These are phyloP conservation scores for Galaxias olidus DNA, from an alignment of 2,797 vertebrate genomes.

Conservation along the genomic window DNA sequence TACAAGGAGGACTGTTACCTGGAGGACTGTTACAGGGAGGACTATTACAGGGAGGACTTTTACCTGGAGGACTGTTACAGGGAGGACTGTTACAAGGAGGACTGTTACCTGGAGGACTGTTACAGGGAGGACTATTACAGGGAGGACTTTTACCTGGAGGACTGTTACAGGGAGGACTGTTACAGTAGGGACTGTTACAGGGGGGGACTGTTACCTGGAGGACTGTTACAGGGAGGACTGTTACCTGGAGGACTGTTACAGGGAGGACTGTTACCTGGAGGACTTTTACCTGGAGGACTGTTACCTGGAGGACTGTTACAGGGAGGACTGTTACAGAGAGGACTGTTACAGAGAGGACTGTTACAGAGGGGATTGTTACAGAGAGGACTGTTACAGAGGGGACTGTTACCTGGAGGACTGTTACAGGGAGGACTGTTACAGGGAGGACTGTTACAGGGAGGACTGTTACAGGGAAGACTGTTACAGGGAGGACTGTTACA, in stretches of 20 bases:
- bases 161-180: slow-evolving; percentile 42
- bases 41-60: slow-evolving; percentile 42
- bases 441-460: no score
- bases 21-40: no score
- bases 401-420: no score
- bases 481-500: slow-evolving; percentile 21
- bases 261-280: slow-evolving; percentile 23
- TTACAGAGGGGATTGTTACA: no score
- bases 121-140: no score
- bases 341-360: slow-evolving; percentile 38
- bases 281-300: no score
- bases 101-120: slow-evolving; percentile 51
- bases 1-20: slow-evolving; percentile 52
- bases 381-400: slow-evolving; percentile 24
- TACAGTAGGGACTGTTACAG: no score
- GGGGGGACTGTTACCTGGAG: slow-evolving; percentile 50
- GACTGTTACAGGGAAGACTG: slow-evolving; percentile 37
- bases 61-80: no score
- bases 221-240: slow-evolving; percentile 42
- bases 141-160: slow-evolving; percentile 51
- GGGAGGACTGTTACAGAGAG: no score
- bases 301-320: slow-evolving; percentile 21
- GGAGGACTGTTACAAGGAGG: no score
- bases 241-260: slow-evolving; percentile 49
- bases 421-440: slow-evolving; percentile 18